Conservation (phyloP, 2,797 vertebrate genomes). For the Pterois miles region DNA sequence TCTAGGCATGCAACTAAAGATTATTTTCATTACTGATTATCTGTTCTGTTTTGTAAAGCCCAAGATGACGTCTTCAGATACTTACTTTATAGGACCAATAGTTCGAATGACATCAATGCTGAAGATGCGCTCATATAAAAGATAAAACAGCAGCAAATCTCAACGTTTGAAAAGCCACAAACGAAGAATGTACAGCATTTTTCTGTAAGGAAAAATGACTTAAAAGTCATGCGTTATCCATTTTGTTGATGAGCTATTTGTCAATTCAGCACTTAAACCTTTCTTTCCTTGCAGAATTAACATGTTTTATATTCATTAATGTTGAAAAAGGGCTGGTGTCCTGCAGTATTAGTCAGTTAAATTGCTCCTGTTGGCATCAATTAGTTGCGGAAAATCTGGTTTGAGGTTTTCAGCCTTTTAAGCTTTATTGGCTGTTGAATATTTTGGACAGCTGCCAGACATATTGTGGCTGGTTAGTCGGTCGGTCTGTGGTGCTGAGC, state of each 20-base stretch:
- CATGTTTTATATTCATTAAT: neutral
- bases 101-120: neutral
- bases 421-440: conserved; percentile 15
- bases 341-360: neutral
- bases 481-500: neutral
- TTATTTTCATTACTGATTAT: no score
- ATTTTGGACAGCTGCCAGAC: neutral
- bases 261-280: no score
- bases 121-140: neutral
- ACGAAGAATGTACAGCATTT: neutral
- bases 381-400: conserved; percentile 7
- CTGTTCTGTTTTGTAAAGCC: no score
- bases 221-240: neutral
- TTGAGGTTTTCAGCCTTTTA: conserved; percentile 4
- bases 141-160: neutral
- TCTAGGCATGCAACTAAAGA: no score
- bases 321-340: neutral
- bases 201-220: neutral
- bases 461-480: neutral
- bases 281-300: neutral
- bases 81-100: neutral
- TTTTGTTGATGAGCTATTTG: neutral
- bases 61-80: neutral
- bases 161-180: neutral
- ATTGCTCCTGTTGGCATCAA: neutral